Conservation (phyloP, 2,888 invertebrate species). For the Tachina fera region DNA sequence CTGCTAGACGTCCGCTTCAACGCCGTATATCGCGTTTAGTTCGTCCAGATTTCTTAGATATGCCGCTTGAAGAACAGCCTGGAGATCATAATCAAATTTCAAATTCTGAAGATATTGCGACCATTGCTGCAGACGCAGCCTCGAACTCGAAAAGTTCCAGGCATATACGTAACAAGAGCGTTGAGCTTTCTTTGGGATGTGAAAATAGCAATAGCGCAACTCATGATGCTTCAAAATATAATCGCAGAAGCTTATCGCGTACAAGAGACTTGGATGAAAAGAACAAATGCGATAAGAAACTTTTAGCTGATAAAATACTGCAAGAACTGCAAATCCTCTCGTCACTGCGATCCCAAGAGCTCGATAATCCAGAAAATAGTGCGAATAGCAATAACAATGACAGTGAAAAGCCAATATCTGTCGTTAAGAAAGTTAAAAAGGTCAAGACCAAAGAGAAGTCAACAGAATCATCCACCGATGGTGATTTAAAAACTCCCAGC, state of each 20-base stretch:
- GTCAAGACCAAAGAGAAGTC: slow-evolving; percentile 78
- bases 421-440: slow-evolving; percentile 78
- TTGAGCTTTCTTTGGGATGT: slow-evolving; percentile 77
- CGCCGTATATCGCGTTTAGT: slow-evolving; percentile 89
- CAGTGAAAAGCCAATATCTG: slow-evolving; percentile 71
- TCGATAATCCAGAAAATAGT: slow-evolving; percentile 56
- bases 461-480: slow-evolving; percentile 63
- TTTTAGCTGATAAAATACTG: slow-evolving; percentile 81
- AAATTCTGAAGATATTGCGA: slow-evolving; percentile 77
- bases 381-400: slow-evolving; percentile 39
- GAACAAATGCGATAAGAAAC: slow-evolving; percentile 77
- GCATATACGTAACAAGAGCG: slow-evolving; percentile 81
- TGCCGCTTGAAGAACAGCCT: slow-evolving; percentile 86
- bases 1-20: slow-evolving; percentile 83
- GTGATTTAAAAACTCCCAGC: slow-evolving; percentile 69
- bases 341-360: slow-evolving; percentile 77
- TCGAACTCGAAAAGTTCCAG: slow-evolving; percentile 67
- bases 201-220: slow-evolving; percentile 21
- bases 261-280: slow-evolving; percentile 73
- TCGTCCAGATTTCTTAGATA: slow-evolving; percentile 90
- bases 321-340: slow-evolving; percentile 81
- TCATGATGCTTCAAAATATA: slow-evolving; percentile 63
- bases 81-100: slow-evolving; percentile 82
- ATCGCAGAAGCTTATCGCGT: slow-evolving; percentile 77
- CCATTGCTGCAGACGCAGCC: slow-evolving; percentile 16